A percentile compares a stretch with the other conserved stretches of the same genome.
These are phyloP conservation scores for Phoeniculus purpureus DNA, from an alignment of 2,797 vertebrate species.

Conservation along the genomic window DNA sequence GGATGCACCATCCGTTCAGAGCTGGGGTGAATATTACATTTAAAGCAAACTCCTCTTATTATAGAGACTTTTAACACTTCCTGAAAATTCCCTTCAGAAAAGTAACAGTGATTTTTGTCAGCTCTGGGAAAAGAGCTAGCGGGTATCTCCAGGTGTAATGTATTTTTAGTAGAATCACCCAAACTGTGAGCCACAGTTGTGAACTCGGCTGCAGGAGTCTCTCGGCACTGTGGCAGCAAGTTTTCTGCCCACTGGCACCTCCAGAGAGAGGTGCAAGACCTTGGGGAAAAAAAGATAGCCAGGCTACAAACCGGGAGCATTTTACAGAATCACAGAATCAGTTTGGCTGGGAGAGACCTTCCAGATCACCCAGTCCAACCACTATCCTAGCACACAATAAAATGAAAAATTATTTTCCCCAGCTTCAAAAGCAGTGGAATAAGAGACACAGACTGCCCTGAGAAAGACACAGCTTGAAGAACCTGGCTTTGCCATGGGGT, in stretches of 20 bases:
- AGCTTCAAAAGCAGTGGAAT: not conserved
- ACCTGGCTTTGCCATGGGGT: not conserved
- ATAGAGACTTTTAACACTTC: slow-evolving; percentile 59
- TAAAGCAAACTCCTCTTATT: slow-evolving; percentile 39
- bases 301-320: slow-evolving; percentile 19
- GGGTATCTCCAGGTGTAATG: slow-evolving; percentile 64
- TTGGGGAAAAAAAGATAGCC: slow-evolving; percentile 33
- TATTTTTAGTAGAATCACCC: slow-evolving; percentile 65
- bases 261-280: slow-evolving; percentile 64
- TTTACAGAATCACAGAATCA: not conserved
- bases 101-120: slow-evolving; percentile 68
- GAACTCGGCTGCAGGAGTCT: slow-evolving; percentile 59
- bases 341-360: too few species aligned
- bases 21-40: slow-evolving; percentile 29
- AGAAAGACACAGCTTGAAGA: not conserved
- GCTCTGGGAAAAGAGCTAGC: slow-evolving; percentile 56
- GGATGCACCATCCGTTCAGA: slow-evolving; percentile 52
- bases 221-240: not conserved
- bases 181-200: slow-evolving; percentile 53
- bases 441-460: not conserved
- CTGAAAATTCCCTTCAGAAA: slow-evolving; percentile 62
- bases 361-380: too few species aligned
- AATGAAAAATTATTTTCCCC: not conserved
- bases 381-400: too few species aligned
- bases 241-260: slow-evolving; percentile 50